Base-by-base conservation (phyloP, 2,888 invertebrate genomes). In the Kryphioiulus occultus region DNA sequence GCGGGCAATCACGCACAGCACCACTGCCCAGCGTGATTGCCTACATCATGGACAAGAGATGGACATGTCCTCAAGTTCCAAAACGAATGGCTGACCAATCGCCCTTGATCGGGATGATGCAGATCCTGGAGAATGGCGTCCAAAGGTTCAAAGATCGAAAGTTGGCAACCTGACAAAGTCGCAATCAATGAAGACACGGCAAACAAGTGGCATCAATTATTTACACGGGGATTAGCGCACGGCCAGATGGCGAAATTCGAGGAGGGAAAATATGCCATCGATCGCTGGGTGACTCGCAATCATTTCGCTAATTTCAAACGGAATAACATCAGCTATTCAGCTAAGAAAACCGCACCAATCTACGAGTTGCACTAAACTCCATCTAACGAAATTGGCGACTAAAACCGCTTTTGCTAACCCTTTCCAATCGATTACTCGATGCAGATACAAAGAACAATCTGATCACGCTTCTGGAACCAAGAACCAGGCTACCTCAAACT, bases 111-210 rank as follows among this genome's bases (percentile, higher is more conserved):
- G 59, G 19, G n/a, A n/a, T 59, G n/a, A n/a, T 2, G 17, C 47
- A 47, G 47, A 17, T 47, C 47, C 7, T 9, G 2, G 47, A 47
- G 17, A n/a, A 59, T 47, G 59, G 59, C 59, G 59, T 9, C 59
- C 59, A 47, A 22, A 19, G 59, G 59, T 59, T 59, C 59, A 59
- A 59, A 59, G 59, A 59, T 59, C 59, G 59, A 59, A 59, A 59
- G 59, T 59, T 59, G 59, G 59, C 59, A 59, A 59, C 59, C 59
- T 59, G 59, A 59, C 59, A 59, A 59, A 59, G 59, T 59, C 9
- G 59, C 59, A 59, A 59, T 59, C 59, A 59, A 59, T 59, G 59
- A 59, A 59, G 59, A 59, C 59, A 59, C 59, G 59, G 59, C 59
- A 59, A 59, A 59, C 59, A 59, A 59, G 59, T 59, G 59, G 59